Conservation (phyloP, 2,113 vertebrate genomes). For the Solenodon paradoxus region DNA sequence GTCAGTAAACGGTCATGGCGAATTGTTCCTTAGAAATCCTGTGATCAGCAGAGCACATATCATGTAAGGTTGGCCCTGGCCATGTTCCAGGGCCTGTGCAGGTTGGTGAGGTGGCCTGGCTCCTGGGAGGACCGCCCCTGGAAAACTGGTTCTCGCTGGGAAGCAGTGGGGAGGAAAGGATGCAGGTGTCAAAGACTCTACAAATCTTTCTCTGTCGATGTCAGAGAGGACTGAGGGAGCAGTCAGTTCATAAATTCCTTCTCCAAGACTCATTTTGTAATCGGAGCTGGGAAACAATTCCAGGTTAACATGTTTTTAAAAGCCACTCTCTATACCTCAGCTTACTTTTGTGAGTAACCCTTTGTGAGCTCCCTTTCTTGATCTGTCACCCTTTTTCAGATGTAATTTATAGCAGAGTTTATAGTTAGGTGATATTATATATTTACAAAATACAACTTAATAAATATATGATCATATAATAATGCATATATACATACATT, state of each 20-base stretch:
- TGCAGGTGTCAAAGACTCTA: neutral
- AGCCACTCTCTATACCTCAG: neutral
- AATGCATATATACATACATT: no score
- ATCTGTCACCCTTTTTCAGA: neutral
- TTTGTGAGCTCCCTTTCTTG: neutral
- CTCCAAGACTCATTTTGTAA: neutral
- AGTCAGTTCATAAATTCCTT: neutral
- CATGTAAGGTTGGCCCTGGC: neutral
- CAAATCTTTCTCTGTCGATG: neutral
- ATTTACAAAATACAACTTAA: no score
- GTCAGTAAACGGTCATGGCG: conserved; percentile 38
- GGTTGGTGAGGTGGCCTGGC: neutral
- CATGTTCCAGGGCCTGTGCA: neutral
- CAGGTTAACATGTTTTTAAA: neutral
- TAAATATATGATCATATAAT: no score
- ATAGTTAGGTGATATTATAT: no score
- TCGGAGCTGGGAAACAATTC: neutral
- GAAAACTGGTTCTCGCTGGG: neutral
- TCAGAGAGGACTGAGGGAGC: neutral
- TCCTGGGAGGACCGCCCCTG: neutral
- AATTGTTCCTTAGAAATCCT: conserved; percentile 8
- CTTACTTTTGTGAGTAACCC: neutral
- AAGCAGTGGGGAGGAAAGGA: neutral
- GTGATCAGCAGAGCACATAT: neutral
- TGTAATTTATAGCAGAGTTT: no score